phyloP scores from a whole-genome alignment of 2,888 invertebrate species.

The Caradrina clavipalpis region DNA sequence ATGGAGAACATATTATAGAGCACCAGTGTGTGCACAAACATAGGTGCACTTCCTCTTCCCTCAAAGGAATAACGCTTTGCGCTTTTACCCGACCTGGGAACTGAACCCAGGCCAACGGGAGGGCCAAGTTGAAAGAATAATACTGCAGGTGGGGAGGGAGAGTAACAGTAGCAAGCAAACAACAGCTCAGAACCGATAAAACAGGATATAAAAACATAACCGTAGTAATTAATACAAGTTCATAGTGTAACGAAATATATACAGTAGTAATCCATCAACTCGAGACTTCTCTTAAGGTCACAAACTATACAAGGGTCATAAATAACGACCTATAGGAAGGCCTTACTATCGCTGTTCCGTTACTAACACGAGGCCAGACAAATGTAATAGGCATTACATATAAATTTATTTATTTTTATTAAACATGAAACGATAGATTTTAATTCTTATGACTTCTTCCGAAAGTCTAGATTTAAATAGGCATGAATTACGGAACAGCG shows the following conservation, averaged over 20 bases:
- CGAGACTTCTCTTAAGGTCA: constrained; percentile 36
- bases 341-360: constrained; percentile 50
- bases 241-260: constrained; percentile 17
- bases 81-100: too few relatives aligned
- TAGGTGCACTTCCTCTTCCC: too few relatives aligned
- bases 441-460: background rate
- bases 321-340: constrained; percentile 51
- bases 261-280: constrained; percentile 29
- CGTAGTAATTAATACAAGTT: background rate
- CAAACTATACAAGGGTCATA: constrained; percentile 34
- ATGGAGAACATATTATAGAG: too few relatives aligned
- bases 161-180: background rate
- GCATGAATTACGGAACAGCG: constrained; percentile 27
- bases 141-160: background rate
- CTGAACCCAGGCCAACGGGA: too few relatives aligned
- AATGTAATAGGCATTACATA: constrained; percentile 32
- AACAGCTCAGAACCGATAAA: background rate
- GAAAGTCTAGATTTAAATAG: constrained; percentile 35
- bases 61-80: too few relatives aligned
- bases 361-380: constrained; percentile 50
- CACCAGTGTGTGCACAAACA: too few relatives aligned
- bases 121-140: too few relatives aligned
- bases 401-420: constrained; percentile 1
- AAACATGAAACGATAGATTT: background rate
- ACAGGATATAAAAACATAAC: background rate